These are phyloP conservation scores for Eptesicus fuscus DNA, from an alignment of 2,113 vertebrate genomes.

Conservation along the genomic window DNA sequence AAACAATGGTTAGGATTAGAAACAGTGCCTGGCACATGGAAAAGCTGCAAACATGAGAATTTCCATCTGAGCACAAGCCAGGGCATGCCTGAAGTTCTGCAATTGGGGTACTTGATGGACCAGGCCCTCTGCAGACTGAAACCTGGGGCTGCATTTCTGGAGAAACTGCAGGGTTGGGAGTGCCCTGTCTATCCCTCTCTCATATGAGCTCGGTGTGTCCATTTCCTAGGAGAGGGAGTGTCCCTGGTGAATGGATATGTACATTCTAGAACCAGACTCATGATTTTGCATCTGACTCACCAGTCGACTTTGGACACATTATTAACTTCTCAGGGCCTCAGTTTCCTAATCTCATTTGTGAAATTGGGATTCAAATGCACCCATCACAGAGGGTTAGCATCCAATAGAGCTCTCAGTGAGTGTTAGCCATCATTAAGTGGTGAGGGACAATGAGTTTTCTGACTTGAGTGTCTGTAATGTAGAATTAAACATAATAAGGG, in stretches of 20 bases:
- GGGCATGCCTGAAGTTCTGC: not conserved
- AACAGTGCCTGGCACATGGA: not conserved
- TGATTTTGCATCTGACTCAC: not conserved
- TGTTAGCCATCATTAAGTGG: not conserved
- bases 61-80: not conserved
- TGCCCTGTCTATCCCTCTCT: not conserved
- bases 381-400: not conserved
- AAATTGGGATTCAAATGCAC: not conserved
- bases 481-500: not conserved
- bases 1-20: not conserved
- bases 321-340: not conserved
- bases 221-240: not conserved
- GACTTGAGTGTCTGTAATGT: not conserved
- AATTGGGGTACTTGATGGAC: accelerated
- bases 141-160: not conserved
- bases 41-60: not conserved
- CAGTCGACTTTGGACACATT: not conserved
- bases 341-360: not conserved
- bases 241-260: not conserved
- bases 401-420: not conserved
- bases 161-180: not conserved
- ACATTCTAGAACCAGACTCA: not conserved
- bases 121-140: not conserved
- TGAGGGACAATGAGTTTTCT: not conserved
- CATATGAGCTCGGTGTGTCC: not conserved